Evolutionary conservation across 2,797 vertebrate genomes (phyloP), one percentile per base, ranked within the genome.

Genomic region (Gallinago stenura): DNA sequence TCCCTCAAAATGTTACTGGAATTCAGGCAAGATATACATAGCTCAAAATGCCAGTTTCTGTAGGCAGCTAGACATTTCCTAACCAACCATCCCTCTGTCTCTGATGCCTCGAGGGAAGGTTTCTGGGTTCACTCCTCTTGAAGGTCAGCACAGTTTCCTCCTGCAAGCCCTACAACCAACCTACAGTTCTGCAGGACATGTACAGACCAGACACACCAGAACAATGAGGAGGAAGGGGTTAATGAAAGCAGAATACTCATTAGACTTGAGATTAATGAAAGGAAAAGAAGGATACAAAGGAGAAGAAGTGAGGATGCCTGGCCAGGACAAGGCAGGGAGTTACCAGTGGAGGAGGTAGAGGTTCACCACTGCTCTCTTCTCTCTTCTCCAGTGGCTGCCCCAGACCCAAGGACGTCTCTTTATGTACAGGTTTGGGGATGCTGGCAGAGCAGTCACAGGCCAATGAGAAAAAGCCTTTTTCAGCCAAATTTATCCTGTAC

Each of bases 121-220:
- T 73, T 51, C 48, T n/a, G 57, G 20, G 31, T 4, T 66, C 35
- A 8, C 35, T 56, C 21, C n/a, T 19, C 39, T 31, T 15, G 37
- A 54, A 85, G 12, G 10, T 48, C 57, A 76, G 18, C 48, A 13
- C 22, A n/a, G 14, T 0, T 2, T 10, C 15, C 48, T 81, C 8
- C 78, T 64, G 48, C 17, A 62, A 70, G 12, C 19, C 51, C 51
- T 69, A 25, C 15, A 37, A 19, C 3, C 14, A 37, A 6, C 4
- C 9, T 7, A 0, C 9, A 20, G 12, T 7, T n/a, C 51, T 50
- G 8, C 2, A 35, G 50, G 56, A 15, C 9, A 19, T 0, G 0
- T 8, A 39, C 1, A 54, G 7, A 62, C 4, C 0, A 1, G 9
- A 61, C 6, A 6, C 15, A 11, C 9, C 18, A 33, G 45, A 21